These are phyloP conservation scores for Trogon melanurus DNA, from an alignment of 2,113 vertebrate genomes.

Conservation along the genomic window DNA sequence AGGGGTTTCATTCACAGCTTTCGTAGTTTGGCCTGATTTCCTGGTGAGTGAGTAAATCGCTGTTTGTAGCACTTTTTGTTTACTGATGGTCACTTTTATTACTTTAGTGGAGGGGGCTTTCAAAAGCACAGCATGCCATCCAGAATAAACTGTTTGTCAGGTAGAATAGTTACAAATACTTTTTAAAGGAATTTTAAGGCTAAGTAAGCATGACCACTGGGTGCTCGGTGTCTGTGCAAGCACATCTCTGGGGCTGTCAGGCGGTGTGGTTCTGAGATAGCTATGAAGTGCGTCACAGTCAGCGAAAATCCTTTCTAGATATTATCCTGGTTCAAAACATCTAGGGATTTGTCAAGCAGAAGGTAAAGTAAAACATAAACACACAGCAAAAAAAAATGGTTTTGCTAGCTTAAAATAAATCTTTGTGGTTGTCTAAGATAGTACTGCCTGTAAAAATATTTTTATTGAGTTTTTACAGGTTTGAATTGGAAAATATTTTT, in stretches of 20 bases:
- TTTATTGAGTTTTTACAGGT: background rate
- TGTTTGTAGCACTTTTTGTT: slow-evolving; percentile 17
- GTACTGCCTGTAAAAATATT: background rate
- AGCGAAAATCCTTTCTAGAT: background rate
- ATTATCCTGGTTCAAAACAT: background rate
- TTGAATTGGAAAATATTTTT: background rate
- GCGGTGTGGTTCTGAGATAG: background rate
- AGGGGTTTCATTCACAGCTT: background rate
- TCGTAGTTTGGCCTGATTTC: background rate
- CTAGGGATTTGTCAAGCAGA: background rate
- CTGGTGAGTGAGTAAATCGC: background rate
- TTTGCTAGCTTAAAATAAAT: background rate
- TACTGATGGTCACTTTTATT: background rate
- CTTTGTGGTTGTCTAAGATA: background rate
- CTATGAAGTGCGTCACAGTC: background rate
- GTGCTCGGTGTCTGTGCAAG: background rate
- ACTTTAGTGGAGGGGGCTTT: background rate
- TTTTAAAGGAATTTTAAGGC: slow-evolving; percentile 28
- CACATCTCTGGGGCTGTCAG: background rate
- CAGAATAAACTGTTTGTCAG: slow-evolving; percentile 20
- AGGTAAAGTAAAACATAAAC: slow-evolving; percentile 4
- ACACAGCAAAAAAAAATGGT: background rate
- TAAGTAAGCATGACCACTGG: background rate
- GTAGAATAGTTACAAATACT: slow-evolving; percentile 4
- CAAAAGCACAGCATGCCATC: background rate